Evolutionary conservation across 2,113 vertebrate species (phyloP).

Genomic region (Aegithalos caudatus): DNA sequence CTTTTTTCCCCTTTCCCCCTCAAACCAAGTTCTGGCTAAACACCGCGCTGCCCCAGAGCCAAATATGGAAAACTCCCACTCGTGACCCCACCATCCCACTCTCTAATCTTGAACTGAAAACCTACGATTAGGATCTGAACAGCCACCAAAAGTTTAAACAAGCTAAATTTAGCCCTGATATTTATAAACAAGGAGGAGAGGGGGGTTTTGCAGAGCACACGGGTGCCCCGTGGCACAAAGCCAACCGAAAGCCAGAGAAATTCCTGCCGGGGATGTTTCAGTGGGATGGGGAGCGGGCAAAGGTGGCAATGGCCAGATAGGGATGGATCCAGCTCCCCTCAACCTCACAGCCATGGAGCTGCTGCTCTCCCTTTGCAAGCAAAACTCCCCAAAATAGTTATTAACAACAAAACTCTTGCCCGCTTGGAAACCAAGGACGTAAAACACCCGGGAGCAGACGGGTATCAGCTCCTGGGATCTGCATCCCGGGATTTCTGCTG

Average conservation of each 20-base stretch:
- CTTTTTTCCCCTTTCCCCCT: not conserved
- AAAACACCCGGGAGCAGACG: not conserved
- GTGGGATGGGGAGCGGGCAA: not conserved
- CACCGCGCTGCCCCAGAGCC: not conserved
- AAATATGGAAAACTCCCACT: conserved; percentile 16
- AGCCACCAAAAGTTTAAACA: conserved; percentile 50
- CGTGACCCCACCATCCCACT: not conserved
- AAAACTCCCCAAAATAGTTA: not conserved
- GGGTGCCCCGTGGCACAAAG: not conserved
- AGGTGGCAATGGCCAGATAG: not conserved
- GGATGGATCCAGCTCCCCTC: not conserved
- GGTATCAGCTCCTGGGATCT: not conserved
- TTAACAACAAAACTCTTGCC: not conserved
- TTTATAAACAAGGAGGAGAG: conserved; percentile 42
- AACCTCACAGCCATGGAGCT: not conserved
- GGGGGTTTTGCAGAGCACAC: not conserved
- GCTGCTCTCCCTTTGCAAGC: not conserved
- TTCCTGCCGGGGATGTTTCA: fast-evolving
- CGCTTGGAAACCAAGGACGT: not conserved
- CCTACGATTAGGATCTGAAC: conserved; percentile 42
- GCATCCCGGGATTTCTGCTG: not conserved
- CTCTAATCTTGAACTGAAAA: conserved; percentile 20
- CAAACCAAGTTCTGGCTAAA: not conserved
- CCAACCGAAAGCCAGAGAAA: not conserved
- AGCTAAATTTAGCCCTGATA: conserved; percentile 43